Evolutionary conservation across 2,888 invertebrate species (phyloP), one percentile per base, ranked within the genome.

Genomic region (Apantesis nais): DNA sequence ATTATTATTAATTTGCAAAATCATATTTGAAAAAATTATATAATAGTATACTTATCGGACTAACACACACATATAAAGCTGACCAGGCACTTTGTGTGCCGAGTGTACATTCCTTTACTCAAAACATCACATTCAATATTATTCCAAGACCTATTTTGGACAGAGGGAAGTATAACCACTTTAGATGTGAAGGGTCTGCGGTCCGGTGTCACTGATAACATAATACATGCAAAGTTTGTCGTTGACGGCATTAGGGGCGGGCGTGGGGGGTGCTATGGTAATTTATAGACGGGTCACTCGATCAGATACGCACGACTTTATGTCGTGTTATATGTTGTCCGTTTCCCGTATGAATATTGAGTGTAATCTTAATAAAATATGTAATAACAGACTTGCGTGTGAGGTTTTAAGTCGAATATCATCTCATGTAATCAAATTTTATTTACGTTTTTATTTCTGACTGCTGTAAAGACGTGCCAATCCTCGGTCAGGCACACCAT

Each of bases 191-290:
- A 58, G 39, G 58, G 22, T 25, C 39, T 12, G 58, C 19, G 39
- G 55, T 39, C 37, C 39, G 66, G 66, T 37, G 52, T 39, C 62
- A 62, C 19, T 55, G 68, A 68, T 68, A 48, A 67, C 62, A 39
- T 63, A 68, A 52, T 55, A 29, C 0, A 67, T 22, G 68, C 41
- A 68, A 55, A 55, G 62, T 55, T 68, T 68, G 68, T 62, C 37
- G 37, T 39, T 55, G 68, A 55, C 62, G 37, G 37, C 25, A 12
- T 52, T 29, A 68, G 8, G 62, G 29, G 14, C 62, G 39, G 25
- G 34, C 29, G 52, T 31, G 25, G 67, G 55, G 25, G 67, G 39
- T 14, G 16, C 39, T 14, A 16, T 34, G 48, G 62, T 39, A 34
- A 62, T 48, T 62, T 62, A 39, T 25, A 48, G 22, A 34, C n/a